Evolutionary conservation across 2,888 invertebrate genomes (phyloP), one percentile per base, ranked within the genome.

Genomic region (Rhyacophila evoluta): DNA sequence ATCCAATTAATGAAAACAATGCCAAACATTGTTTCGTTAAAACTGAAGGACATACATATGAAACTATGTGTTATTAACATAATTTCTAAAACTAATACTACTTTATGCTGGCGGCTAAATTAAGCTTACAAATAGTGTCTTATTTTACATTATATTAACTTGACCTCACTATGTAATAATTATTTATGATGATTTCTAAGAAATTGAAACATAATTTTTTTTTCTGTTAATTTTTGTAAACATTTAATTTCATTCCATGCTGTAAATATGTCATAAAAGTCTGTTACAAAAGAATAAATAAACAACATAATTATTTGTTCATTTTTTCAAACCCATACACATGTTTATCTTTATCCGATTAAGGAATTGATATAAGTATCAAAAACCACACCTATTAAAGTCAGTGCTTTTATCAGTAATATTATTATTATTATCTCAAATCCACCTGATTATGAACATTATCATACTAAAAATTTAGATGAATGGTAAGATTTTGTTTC

Each of bases 241-340:
- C 55, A 19, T 55, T 37, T 33, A 55, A 70, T 37, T 74, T 11
- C 12, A 72, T 37, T 67, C n/a, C 76, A 15, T 67, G 12, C 55
- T 29, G 41, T 19, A 11, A 41, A 41, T 39, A 41, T 72, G 41
- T 41, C 33, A 12, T 33, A 72, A 37, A 37, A 27, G 36, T 37
- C 38, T 37, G 38, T 72, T 37, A 37, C 5, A 28, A 41, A 19
- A 33, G 15, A 37, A 72, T 33, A 67, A 73, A 73, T 73, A 68
- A 77, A 77, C 68, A 73, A 55, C 10, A 10, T 1, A 55, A 41
- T 33, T n/a, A n/a, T n/a, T n/a, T n/a, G n/a, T n/a, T n/a, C n/a
- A n/a, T n/a, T n/a, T n/a, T n/a, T n/a, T n/a, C n/a, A n/a, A n/a
- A n/a, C n/a, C n/a, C n/a, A n/a, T n/a, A n/a, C n/a, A n/a, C n/a